A percentile compares a stretch with the other conserved stretches of the same genome.
These are phyloP conservation scores for Oxyscelio sp. DNA, from an alignment of 2,888 invertebrate genomes.

Conservation along the genomic window DNA sequence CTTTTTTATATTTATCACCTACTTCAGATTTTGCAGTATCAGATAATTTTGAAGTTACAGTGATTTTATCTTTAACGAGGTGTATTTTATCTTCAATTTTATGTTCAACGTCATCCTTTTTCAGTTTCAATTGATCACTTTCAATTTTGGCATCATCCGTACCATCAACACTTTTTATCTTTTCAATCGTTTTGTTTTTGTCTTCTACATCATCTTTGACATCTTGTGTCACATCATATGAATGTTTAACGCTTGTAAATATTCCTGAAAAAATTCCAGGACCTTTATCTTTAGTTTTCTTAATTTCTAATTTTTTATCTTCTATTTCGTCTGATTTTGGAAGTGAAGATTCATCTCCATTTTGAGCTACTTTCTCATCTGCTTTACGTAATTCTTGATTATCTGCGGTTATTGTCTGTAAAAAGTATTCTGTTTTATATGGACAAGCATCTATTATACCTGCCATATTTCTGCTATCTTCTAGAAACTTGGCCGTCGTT, in stretches of 20 bases:
- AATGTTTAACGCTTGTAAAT: slow-evolving; percentile 52
- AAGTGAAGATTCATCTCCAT: no score
- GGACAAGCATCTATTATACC: slow-evolving; percentile 79
- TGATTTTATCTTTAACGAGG: no score
- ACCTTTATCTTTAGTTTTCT: slow-evolving; percentile 71
- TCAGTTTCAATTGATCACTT: no score
- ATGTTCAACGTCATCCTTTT: no score
- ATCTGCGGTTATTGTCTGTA: slow-evolving; percentile 41
- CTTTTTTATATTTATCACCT: no score
- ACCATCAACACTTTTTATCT: background rate
- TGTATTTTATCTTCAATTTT: no score
- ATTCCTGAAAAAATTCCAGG: slow-evolving; percentile 80
- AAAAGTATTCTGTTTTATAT: slow-evolving; percentile 74
- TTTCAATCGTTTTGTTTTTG: slow-evolving; percentile 3
- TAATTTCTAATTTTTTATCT: slow-evolving; percentile 70
- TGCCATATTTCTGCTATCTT: slow-evolving; percentile 82
- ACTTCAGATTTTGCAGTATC: no score
- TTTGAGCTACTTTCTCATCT: background rate
- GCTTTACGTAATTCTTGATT: slow-evolving; percentile 80
- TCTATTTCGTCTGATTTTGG: no score
- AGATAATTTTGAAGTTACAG: no score
- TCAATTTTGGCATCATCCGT: slow-evolving; percentile 10
- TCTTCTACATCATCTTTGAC: slow-evolving; percentile 85
- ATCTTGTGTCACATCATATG: slow-evolving; percentile 15
- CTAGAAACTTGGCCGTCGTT: slow-evolving; percentile 83